phyloP scores from a whole-genome alignment of 2,113 vertebrate genomes.

The Anas platyrhynchos region DNA sequence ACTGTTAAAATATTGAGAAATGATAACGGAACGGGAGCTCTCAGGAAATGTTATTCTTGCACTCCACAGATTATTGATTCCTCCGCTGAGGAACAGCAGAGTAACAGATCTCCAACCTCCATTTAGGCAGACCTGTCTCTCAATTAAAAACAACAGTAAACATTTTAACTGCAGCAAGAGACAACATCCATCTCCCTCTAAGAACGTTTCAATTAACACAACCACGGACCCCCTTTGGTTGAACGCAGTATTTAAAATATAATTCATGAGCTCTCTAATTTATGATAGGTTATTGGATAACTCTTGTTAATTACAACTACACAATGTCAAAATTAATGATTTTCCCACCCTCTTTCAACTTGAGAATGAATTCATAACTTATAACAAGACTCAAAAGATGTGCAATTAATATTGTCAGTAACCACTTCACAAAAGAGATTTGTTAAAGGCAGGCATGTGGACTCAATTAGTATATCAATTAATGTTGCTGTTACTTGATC shows the following conservation, averaged over 20 bases:
- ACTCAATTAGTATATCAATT: constrained; percentile 76
- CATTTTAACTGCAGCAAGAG: not conserved
- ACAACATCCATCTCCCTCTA: constrained; percentile 8
- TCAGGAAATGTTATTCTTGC: not conserved
- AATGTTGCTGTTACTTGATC: constrained; percentile 66
- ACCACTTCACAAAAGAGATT: constrained; percentile 67
- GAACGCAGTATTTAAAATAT: constrained; percentile 59
- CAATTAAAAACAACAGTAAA: constrained; percentile 16
- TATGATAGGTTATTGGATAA: constrained; percentile 77
- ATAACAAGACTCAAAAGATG: constrained; percentile 41
- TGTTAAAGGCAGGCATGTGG: constrained; percentile 41
- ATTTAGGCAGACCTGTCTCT: not conserved
- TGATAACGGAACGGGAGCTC: not conserved
- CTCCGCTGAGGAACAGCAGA: not conserved
- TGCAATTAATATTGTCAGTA: constrained; percentile 56
- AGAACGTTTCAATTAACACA: constrained; percentile 11
- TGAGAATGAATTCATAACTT: constrained; percentile 69
- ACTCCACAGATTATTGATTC: not conserved
- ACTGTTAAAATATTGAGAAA: not conserved
- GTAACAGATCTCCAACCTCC: not conserved
- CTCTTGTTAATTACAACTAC: constrained; percentile 77
- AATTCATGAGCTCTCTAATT: constrained; percentile 65
- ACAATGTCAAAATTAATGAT: constrained; percentile 80
- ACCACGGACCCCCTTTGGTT: constrained; percentile 23
- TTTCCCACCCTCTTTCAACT: constrained; percentile 74